Conservation (phyloP, 1,140 invertebrate species). For the Harpegnathos saltator region DNA sequence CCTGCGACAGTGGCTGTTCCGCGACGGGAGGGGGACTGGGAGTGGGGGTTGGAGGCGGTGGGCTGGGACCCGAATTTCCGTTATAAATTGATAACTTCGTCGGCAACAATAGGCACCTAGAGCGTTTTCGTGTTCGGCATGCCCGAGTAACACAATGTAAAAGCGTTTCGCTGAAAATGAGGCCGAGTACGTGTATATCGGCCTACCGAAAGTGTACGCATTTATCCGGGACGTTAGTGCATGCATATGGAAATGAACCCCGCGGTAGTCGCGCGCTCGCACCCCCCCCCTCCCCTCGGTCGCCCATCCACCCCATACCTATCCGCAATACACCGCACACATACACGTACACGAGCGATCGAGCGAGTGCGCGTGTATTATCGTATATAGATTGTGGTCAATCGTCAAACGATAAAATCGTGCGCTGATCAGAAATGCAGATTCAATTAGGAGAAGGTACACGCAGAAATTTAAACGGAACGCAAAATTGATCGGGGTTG, state of each 20-base stretch:
- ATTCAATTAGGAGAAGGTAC: slow-evolving; percentile 54
- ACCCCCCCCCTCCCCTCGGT: background rate
- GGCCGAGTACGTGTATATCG: background rate
- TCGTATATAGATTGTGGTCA: slow-evolving; percentile 18
- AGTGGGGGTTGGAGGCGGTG: no score
- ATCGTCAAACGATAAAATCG: slow-evolving; percentile 61
- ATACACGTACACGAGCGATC: background rate
- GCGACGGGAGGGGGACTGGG: no score
- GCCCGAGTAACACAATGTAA: slow-evolving; percentile 46
- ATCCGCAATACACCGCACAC: no score
- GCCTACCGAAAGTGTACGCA: slow-evolving; percentile 33
- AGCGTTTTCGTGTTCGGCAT: slow-evolving; percentile 53
- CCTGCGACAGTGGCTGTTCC: background rate
- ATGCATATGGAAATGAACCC: slow-evolving; percentile 50
- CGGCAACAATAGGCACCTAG: slow-evolving; percentile 38
- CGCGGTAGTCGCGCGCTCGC: background rate
- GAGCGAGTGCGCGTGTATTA: background rate
- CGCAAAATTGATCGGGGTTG: background rate
- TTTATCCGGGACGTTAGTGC: slow-evolving; percentile 25
- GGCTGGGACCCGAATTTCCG: slow-evolving; percentile 25
- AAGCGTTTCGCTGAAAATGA: slow-evolving; percentile 39
- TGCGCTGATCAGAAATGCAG: slow-evolving; percentile 56
- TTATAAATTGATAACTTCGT: slow-evolving; percentile 51
- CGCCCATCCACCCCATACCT: no score
- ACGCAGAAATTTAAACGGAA: background rate